Evolutionary conservation across 2,888 invertebrate genomes (phyloP).

Genomic region (Drosophila mulleri): DNA sequence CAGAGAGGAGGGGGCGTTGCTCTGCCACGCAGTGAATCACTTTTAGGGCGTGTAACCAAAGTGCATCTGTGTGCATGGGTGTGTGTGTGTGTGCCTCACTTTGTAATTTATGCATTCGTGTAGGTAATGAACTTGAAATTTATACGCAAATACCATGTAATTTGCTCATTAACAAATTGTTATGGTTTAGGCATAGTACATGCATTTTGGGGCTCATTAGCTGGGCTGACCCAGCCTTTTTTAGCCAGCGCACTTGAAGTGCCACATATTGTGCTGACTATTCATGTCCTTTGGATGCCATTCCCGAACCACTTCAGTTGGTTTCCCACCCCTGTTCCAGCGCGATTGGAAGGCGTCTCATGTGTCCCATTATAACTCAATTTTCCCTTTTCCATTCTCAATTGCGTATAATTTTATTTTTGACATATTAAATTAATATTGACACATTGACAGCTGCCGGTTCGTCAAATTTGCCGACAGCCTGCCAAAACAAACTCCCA

Average conservation of each 20-base stretch:
- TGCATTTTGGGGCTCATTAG: conserved; percentile 22
- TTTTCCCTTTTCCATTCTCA: conserved; percentile 70
- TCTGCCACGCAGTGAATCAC: conserved; percentile 42
- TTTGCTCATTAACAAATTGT: conserved; percentile 72
- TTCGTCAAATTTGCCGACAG: conserved; percentile 42
- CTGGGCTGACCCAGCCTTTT: conserved; percentile 1
- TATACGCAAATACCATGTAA: conserved; percentile 66
- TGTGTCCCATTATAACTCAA: conserved; percentile 64
- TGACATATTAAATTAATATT: conserved; percentile 80
- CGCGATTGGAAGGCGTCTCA: conserved; percentile 27
- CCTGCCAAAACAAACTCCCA: conserved; percentile 61
- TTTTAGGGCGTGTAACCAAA: conserved; percentile 60
- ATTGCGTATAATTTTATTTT: conserved; percentile 71
- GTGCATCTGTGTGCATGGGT: neutral
- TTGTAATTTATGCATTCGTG: conserved; percentile 41
- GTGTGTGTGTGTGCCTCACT: conserved; percentile 11
- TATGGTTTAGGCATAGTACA: conserved; percentile 30
- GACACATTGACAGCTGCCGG: conserved; percentile 78
- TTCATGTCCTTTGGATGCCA: conserved; percentile 22
- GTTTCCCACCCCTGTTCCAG: conserved; percentile 39
- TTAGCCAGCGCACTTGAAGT: neutral
- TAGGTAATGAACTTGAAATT: conserved; percentile 58
- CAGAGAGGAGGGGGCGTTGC: conserved; percentile 27
- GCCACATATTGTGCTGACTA: conserved; percentile 21
- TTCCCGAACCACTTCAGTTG: conserved; percentile 38